Evolutionary conservation across 1,140 invertebrate species (phyloP).

Genomic region (Philotrypesis tridentata): DNA sequence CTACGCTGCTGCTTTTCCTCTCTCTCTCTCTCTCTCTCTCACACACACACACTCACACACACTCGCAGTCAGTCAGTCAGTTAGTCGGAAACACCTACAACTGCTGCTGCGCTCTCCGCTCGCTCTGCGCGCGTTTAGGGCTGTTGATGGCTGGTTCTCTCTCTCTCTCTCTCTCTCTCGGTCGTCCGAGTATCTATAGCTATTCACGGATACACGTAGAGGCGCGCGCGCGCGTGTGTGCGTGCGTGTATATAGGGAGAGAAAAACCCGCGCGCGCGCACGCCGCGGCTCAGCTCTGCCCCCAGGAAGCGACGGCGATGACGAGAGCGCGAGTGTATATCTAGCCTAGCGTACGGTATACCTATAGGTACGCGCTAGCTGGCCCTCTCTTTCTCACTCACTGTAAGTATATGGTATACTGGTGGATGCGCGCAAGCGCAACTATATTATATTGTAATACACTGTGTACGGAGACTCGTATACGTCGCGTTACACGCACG

Average conservation of each 20-base stretch:
- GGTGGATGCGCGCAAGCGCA: neutral
- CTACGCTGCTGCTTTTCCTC: neutral
- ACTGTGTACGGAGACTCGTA: too few relatives aligned
- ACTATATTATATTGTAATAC: neutral
- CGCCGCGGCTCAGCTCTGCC: neutral
- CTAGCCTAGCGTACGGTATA: neutral
- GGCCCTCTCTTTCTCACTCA: neutral
- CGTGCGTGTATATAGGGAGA: neutral
- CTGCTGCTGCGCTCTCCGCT: neutral
- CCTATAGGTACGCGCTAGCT: neutral
- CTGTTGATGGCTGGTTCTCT: neutral
- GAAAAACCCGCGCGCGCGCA: neutral
- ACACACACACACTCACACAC: neutral
- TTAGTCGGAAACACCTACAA: neutral
- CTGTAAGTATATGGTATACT: neutral
- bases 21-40: neutral
- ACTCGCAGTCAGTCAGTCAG: neutral
- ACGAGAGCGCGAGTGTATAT: neutral
- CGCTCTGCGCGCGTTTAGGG: too few relatives aligned
- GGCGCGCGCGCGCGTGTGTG: neutral
- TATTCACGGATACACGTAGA: too few relatives aligned
- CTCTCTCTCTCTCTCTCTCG: too few relatives aligned
- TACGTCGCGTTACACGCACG: too few relatives aligned
- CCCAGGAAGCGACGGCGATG: neutral
- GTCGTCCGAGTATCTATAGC: too few relatives aligned